Conservation (phyloP, 2,797 vertebrate genomes). For the Ptychadena robeensis region DNA sequence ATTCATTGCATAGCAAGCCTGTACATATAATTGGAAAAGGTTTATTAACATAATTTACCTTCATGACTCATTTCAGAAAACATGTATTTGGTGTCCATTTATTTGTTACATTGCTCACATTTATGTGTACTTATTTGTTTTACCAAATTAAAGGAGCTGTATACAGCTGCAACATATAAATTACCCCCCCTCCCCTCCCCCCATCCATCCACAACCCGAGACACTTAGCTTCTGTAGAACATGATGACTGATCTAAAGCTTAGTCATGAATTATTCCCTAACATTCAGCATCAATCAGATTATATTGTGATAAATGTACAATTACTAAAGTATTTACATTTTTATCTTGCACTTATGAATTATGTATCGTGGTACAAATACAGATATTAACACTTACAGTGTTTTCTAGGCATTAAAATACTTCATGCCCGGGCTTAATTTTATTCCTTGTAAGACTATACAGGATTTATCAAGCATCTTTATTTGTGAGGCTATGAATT, state of each 20-base stretch:
- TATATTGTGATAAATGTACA: constrained; percentile 57
- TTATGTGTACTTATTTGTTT: too few relatives aligned
- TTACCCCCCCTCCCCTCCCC: background rate
- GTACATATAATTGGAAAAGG: too few relatives aligned
- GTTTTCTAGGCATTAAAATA: background rate
- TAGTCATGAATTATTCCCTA: constrained; percentile 47
- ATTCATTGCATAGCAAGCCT: too few relatives aligned
- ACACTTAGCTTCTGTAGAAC: constrained; percentile 37
- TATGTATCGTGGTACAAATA: constrained; percentile 45
- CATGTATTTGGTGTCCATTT: too few relatives aligned
- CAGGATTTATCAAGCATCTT: background rate
- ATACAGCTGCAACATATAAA: background rate
- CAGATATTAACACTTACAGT: constrained; percentile 18
- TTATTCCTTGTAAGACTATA: background rate
- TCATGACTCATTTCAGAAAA: too few relatives aligned
- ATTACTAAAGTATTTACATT: constrained; percentile 57
- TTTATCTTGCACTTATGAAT: constrained; percentile 51
- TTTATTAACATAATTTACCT: too few relatives aligned
- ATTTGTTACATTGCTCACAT: too few relatives aligned
- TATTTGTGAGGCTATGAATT: background rate
- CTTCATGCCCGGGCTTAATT: background rate
- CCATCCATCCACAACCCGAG: background rate
- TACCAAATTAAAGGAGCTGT: background rate
- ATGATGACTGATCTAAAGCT: constrained; percentile 41
- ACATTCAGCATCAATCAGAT: constrained; percentile 46